Conservation (phyloP, 2,113 vertebrate genomes). For the Cercocebus atys region DNA sequence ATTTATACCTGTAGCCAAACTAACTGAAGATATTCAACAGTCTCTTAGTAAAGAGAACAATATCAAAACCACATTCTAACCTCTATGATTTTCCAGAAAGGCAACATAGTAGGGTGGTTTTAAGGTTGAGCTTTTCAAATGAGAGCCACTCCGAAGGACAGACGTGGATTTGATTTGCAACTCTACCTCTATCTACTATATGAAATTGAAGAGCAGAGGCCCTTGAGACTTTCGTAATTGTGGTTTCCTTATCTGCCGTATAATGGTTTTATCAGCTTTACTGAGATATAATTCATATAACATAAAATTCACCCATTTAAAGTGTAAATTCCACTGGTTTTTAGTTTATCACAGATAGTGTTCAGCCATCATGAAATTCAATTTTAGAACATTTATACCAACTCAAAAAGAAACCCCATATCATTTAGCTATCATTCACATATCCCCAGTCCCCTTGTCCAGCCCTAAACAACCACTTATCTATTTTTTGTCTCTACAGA, state of each 20-base stretch:
- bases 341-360: neutral
- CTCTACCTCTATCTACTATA: neutral
- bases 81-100: neutral
- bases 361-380: neutral
- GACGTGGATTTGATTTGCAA: neutral
- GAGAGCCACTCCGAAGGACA: neutral
- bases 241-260: neutral
- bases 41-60: neutral
- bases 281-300: neutral
- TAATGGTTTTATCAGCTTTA: neutral
- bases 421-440: neutral
- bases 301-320: neutral
- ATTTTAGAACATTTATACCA: neutral
- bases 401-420: neutral
- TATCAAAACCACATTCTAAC: neutral
- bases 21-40: neutral
- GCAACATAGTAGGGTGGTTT: neutral
- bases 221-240: neutral
- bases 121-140: neutral
- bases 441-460: neutral
- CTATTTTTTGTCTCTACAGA: neutral
- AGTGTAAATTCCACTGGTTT: neutral
- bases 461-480: neutral
- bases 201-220: neutral
- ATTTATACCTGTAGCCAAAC: neutral